Conservation (phyloP, 2,888 invertebrate species). For the Cylloceria caligata region DNA sequence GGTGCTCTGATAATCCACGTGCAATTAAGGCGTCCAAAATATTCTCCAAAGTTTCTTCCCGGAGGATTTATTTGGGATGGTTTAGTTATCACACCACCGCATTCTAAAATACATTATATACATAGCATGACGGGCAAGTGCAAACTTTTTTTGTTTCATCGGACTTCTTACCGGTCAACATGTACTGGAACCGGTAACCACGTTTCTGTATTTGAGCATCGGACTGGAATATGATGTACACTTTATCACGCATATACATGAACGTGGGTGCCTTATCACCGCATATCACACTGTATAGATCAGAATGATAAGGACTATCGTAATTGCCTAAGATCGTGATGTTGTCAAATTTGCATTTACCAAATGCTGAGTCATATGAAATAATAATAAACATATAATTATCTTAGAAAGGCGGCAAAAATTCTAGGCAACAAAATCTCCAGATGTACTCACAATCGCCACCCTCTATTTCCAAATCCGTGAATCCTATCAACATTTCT, state of each 20-base stretch:
- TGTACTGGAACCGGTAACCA: constrained; percentile 88
- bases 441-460: background rate
- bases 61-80: constrained; percentile 86
- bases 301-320: constrained; percentile 75
- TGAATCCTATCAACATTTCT: constrained; percentile 86
- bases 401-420: too few species aligned
- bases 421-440: background rate
- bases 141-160: too few species aligned
- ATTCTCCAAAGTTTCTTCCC: constrained; percentile 83
- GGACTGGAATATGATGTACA: constrained; percentile 86
- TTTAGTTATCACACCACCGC: constrained; percentile 90
- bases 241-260: constrained; percentile 78
- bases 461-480: constrained; percentile 86
- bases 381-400: constrained; percentile 35
- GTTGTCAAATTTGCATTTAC: constrained; percentile 81
- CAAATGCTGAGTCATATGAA: constrained; percentile 66
- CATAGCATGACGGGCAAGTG: background rate
- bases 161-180: background rate
- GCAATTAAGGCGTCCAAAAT: constrained; percentile 88
- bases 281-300: constrained; percentile 73
- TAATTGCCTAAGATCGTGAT: constrained; percentile 74
- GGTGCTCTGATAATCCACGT: constrained; percentile 92
- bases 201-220: constrained; percentile 86
- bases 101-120: constrained; percentile 84
- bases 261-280: constrained; percentile 84